Evolutionary conservation across 2,113 vertebrate genomes (phyloP).

Genomic region (Zosterops lateralis): DNA sequence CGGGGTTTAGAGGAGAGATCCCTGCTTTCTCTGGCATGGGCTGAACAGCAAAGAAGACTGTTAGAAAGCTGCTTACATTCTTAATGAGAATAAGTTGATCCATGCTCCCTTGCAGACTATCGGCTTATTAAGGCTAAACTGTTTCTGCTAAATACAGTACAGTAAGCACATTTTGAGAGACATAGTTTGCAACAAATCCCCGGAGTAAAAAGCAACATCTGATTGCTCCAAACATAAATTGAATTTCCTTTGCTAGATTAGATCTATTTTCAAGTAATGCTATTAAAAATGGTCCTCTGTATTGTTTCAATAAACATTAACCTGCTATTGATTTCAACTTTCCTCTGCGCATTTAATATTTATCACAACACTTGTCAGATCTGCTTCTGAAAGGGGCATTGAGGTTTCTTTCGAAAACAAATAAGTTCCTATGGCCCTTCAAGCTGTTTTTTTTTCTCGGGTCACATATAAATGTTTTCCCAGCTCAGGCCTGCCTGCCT

Average conservation of each 20-base stretch:
- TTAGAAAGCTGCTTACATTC: conserved; percentile 67
- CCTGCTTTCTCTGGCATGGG: conserved; percentile 60
- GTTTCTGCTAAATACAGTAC: conserved; percentile 63
- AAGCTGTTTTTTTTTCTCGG: conserved; percentile 7
- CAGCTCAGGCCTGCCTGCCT: background rate
- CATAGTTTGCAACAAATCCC: conserved; percentile 63
- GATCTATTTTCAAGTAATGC: conserved; percentile 63
- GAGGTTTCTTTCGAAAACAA: conserved; percentile 36
- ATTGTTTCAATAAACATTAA: conserved; percentile 75
- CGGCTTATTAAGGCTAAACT: conserved; percentile 70
- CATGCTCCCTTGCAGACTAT: conserved; percentile 44
- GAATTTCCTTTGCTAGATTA: conserved; percentile 66
- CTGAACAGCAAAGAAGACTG: conserved; percentile 60
- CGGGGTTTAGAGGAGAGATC: conserved; percentile 68
- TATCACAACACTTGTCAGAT: conserved; percentile 52
- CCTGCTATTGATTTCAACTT: conserved; percentile 62
- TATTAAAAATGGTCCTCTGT: conserved; percentile 64
- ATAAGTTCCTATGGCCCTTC: background rate
- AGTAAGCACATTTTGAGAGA: conserved; percentile 67
- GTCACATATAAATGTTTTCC: conserved; percentile 29
- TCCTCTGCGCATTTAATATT: conserved; percentile 49
- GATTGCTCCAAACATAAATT: conserved; percentile 63
- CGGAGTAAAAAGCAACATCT: conserved; percentile 61
- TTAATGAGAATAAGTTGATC: conserved; percentile 73
- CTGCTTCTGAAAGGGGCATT: conserved; percentile 12